A percentile compares a stretch with the other conserved stretches of the same genome.
These are phyloP conservation scores for Smithornis capensis DNA, from an alignment of 2,113 vertebrate genomes.

Conservation along the genomic window DNA sequence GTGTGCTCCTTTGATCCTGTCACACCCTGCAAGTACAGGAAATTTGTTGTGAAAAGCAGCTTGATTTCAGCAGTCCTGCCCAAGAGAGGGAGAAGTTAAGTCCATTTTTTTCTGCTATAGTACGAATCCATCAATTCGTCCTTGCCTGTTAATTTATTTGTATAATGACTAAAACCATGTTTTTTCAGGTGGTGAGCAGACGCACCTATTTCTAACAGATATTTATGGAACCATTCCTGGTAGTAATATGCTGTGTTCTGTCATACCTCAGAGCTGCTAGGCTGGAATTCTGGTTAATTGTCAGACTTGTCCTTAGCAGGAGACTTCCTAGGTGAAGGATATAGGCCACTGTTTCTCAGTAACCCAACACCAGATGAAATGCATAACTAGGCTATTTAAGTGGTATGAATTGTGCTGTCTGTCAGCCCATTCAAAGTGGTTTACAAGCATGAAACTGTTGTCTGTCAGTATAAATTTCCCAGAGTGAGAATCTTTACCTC, in stretches of 20 bases:
- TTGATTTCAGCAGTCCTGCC: not conserved
- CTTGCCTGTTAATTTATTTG: not conserved
- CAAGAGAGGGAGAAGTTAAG: not conserved
- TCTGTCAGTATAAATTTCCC: not conserved
- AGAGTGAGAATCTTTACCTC: not conserved
- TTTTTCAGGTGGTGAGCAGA: not conserved
- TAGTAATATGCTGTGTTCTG: not conserved
- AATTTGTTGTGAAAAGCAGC: not conserved
- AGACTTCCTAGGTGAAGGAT: not conserved
- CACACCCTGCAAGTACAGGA: rapidly evolving
- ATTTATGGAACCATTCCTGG: not conserved
- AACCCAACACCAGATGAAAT: not conserved
- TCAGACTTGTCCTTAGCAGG: not conserved
- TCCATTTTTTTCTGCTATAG: not conserved
- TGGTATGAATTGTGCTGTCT: not conserved
- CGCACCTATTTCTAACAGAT: not conserved
- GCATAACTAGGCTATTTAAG: not conserved
- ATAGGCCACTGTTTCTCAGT: not conserved
- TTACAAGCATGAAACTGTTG: not conserved
- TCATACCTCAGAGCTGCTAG: not conserved
- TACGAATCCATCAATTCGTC: not conserved
- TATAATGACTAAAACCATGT: not conserved
- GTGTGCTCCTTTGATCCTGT: not conserved
- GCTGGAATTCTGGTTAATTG: not conserved
- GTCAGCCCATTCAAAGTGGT: not conserved